Conservation (phyloP, 2,888 invertebrate genomes). For the Catocala fraxini region DNA sequence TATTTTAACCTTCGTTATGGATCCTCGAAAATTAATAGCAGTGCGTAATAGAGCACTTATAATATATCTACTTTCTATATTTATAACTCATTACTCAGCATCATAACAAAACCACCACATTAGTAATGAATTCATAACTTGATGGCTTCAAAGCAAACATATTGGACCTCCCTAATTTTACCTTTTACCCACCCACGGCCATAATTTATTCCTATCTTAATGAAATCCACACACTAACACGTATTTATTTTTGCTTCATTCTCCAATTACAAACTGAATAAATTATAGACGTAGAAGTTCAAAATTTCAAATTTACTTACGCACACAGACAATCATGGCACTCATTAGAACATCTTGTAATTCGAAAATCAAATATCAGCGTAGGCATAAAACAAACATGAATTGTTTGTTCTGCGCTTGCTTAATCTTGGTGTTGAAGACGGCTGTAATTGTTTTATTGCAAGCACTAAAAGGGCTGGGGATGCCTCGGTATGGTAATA, state of each 20-base stretch:
- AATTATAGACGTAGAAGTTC: background rate
- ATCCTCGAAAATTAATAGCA: too few species aligned
- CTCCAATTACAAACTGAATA: constrained; percentile 11
- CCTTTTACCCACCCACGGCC: too few species aligned
- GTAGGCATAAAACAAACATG: constrained; percentile 25
- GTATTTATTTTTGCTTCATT: background rate
- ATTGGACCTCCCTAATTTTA: too few species aligned
- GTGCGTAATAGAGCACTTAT: too few species aligned
- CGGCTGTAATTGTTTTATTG: constrained; percentile 56
- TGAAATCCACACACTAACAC: constrained; percentile 1
- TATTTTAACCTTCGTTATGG: too few species aligned
- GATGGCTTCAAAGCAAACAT: too few species aligned
- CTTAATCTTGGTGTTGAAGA: constrained; percentile 38
- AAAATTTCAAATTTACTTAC: background rate
- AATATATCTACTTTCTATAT: too few species aligned
- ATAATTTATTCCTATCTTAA: background rate
- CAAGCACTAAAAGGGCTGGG: constrained; percentile 51
- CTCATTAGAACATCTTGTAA: constrained; percentile 30
- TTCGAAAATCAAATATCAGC: constrained; percentile 15
- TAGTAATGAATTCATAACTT: too few species aligned
- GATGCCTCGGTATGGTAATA: constrained; percentile 57
- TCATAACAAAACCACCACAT: too few species aligned
- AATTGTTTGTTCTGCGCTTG: constrained; percentile 28
- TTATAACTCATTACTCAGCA: too few species aligned
- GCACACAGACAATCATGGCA: constrained; percentile 6